Evolutionary conservation across 2,113 vertebrate species (phyloP), one percentile per base, ranked within the genome.

Genomic region (Pterocles gutturalis): DNA sequence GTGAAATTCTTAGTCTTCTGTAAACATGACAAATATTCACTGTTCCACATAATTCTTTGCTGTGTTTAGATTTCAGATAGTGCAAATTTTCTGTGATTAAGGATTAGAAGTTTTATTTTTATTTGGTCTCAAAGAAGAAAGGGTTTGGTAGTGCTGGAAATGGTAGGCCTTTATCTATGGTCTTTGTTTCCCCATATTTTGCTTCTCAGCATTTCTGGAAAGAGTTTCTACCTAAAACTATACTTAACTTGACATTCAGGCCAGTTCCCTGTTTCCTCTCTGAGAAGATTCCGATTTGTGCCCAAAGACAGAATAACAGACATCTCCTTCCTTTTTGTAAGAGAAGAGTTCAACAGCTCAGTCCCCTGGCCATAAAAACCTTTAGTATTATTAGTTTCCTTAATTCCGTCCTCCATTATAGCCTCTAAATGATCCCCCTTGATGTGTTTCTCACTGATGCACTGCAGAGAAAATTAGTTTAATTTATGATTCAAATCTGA

Each of bases 41-140:
- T 94, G 81, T 93, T 95, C 73, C 90, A 89, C 21, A 54, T 76
- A 81, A 78, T 72, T 91, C 83, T 89, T 76, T 73, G 53, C 87
- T 78, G n/a, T 70, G 80, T 91, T 93, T 93, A 79, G 43, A 90
- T 87, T 97, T 96, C 77, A 49, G 29, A 96, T 96, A 94, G 92
- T 95, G 92, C 93, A 94, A 80, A 33, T 93, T 96, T 94, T 80
- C 61, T 96, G 24, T 92, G 81, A 85, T 89, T 69, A 89, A 90
- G 58, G n/a, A 61, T 77, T 93, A 82, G 13, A 88, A 70, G 38
- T 81, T 87, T 89, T 7, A 33, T 71, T 97, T 96, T 87, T 76
- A 88, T 97, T 97, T 96, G 90, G 75, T 95, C 78, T 97, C 88
- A 95, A 92, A 97, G 75, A 95, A 67, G 76, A 92, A 97, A 94